A percentile compares a stretch with the other conserved stretches of the same genome.
Evolutionary conservation across 2,113 vertebrate genomes (phyloP).

Genomic region (Eretmochelys imbricata): DNA sequence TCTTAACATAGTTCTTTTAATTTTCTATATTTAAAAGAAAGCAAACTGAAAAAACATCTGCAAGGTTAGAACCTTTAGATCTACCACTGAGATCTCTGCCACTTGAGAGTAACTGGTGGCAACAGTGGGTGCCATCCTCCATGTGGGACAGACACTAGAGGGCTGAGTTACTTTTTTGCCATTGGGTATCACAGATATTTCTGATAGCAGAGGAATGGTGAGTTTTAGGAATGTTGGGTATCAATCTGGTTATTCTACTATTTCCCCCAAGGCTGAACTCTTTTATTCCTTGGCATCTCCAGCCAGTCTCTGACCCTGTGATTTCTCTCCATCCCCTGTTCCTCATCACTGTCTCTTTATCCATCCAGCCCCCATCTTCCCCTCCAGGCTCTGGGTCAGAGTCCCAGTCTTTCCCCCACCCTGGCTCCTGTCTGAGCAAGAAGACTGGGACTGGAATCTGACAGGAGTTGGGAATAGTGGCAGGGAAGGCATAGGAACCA

Average conservation of each 20-base stretch:
- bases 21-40: neutral
- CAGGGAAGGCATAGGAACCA: neutral
- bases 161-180: neutral
- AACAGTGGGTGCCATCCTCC: neutral
- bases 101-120: neutral
- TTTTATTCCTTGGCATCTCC: neutral
- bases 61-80: neutral
- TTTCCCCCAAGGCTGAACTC: neutral
- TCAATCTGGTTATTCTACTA: neutral
- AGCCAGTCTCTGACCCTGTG: neutral
- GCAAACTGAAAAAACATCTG: neutral
- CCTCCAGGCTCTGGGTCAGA: neutral
- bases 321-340: neutral
- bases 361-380: neutral
- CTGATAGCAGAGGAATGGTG: accelerated
- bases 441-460: neutral
- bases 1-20: neutral
- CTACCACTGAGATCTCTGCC: accelerated
- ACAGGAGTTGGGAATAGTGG: neutral
- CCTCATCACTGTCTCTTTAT: neutral
- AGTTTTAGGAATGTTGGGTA: accelerated
- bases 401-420: neutral
- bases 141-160: neutral
- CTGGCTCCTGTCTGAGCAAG: neutral
- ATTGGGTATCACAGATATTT: neutral